Base-by-base conservation (phyloP, 2,888 invertebrate species). In the Encarsia formosa region DNA sequence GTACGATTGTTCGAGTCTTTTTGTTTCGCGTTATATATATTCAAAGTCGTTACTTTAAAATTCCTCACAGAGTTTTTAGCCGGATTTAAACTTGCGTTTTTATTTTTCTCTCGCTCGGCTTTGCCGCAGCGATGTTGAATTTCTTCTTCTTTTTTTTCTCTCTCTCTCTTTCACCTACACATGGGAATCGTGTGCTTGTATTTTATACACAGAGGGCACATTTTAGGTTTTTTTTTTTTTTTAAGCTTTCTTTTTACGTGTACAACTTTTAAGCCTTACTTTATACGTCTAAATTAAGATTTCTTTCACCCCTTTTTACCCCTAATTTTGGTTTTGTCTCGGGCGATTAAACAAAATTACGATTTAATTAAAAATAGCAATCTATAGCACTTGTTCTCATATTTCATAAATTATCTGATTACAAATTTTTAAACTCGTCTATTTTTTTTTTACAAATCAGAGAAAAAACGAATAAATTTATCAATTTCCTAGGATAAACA, bases 211-310 rank as follows among this genome's bases (percentile, higher is more conserved):
- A n/a, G n/a, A 15, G 19, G 19, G 40, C 24, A 47, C 49, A 23
- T 23, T 43, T 23, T 24, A 43, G 20, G 49, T 49, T 52, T 44
- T 49, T 52, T 44, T 34, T 56, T 52, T 50, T 37, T 23, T 37
- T 29, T 38, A 37, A 52, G 52, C 52, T 52, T 56, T 56, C 56
- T 52, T 49, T 47, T 50, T 47, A 5, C 8, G 11, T 31, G 11
- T 15, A 31, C 43, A 16, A 29, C 39, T 41, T 51, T 48, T n/a
- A 48, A 51, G 49, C 29, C 47, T 31, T 11, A 44, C 19, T 52
- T 44, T 49, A 43, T n/a, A 35, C 8, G 16, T 47, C 47, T 26
- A 43, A 50, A 49, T 47, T 47, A 50, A 49, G 26, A 40, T 49
- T 26, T 20, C 8, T 2, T 18, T 32, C 16, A 6, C n/a, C n/a